Base-by-base conservation (phyloP, 2,113 vertebrate genomes). In the Myotis lucifugus region DNA sequence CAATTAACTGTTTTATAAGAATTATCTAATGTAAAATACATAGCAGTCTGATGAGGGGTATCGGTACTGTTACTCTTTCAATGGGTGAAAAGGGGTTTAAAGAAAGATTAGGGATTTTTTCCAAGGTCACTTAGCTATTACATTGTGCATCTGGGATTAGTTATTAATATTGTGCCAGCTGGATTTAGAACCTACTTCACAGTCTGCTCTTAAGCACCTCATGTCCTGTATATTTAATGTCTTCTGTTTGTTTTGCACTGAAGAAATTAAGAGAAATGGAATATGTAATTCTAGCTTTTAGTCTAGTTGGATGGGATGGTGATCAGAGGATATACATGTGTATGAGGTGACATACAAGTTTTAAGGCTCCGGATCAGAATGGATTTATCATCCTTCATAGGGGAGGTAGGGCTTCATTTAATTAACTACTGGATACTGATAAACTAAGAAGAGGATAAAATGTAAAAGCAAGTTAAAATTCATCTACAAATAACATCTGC, bases 241-340 rank as follows among this genome's bases (percentile, higher is more conserved):
- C 34, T 74, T 77, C n/a, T 69, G 34, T 67, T 56, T 73, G 29
- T 84, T 97, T 88, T 88, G 42, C 11, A 92, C 8, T 90, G 50
- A 67, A 67, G 11, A 87, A 88, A 19, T 61, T 23, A 52, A 73
- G 88, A 74, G 18, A 72, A 81, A 56, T 66, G 25, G 67, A 27
- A 37, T 72, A 34, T 8, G 4, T 95, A 87, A 94, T 90, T 86
- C 15, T 73, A 74, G 29, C 12, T 91, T 81, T 85, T 83, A 93
- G 34, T 91, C 42, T 88, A 56, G 34, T 91, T 74, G 27, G n/a
- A 25, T 90, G 40, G 25, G 74, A 21, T 21, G 5, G 29, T 78
- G 93, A 50, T 83, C 6, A 77, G 29, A 76, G 64, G 2, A 93
- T 74, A 37, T 73, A 25, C 8, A 88, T 64, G 23, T 90, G 32